A percentile compares a stretch with the other conserved stretches of the same genome.
phyloP scores from a whole-genome alignment of 2,888 invertebrate genomes.

The Argynnis bischoffii region DNA sequence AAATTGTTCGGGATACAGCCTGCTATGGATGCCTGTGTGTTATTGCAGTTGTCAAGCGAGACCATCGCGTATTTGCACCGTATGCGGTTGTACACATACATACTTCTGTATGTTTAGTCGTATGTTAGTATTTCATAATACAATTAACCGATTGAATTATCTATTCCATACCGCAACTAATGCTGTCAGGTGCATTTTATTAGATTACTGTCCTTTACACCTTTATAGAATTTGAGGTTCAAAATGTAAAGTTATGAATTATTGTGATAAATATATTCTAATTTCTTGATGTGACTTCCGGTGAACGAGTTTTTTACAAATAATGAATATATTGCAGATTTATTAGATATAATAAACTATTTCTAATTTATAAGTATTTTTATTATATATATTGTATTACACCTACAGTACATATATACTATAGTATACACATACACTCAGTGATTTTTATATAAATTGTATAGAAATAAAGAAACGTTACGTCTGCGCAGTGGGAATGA shows the following conservation, averaged over 20 bases:
- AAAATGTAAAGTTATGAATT: neutral
- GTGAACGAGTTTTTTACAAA: too few species aligned
- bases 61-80: constrained; percentile 41
- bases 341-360: too few species aligned
- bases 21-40: constrained; percentile 74
- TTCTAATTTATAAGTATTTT: too few species aligned
- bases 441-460: neutral
- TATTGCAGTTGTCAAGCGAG: constrained; percentile 62
- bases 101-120: constrained; percentile 29
- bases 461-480: constrained; percentile 36
- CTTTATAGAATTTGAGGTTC: neutral
- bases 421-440: neutral
- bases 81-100: constrained; percentile 31
- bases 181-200: constrained; percentile 14
- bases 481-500: constrained; percentile 67
- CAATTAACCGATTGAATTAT: constrained; percentile 33
- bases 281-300: too few species aligned
- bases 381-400: too few species aligned
- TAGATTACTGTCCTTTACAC: neutral
- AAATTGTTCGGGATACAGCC: constrained; percentile 81
- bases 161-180: constrained; percentile 14
- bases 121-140: constrained; percentile 32
- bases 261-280: too few species aligned
- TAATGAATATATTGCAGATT: too few species aligned
- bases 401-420: too few species aligned